Base-by-base conservation (phyloP, 30 jellyfish, hydroid and myxozoan species). In the Cassiopea xamachana region DNA sequence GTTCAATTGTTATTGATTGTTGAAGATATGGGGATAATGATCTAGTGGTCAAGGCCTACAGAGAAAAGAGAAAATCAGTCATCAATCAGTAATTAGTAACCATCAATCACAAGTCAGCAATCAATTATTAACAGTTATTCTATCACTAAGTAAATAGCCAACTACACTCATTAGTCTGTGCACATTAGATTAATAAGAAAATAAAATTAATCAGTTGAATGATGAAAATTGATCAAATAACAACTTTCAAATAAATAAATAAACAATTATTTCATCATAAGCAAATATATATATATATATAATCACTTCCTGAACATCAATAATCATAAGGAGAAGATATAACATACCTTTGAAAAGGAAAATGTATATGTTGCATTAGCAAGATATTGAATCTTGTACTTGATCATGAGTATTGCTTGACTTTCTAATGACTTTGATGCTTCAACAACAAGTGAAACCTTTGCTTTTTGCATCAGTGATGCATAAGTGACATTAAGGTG, bases 321-420 rank as follows among this genome's bases (percentile, higher is more conserved):
- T 3, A 10, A 2, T 64, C 48, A 2, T 13, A 39, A 48, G 6
- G 51, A 43, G 27, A 13, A 48, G 3, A 17, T 60, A 17, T 19
- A 15, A 55, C 79, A 16, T 18, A 68, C 89, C 68, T 80, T 80
- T 64, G 69, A 9, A 7, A 80, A 80, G 43, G 84, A 75, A 46
- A 68, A 60, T 2, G 43, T 18, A 3, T 45, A 15, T 12, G 48
- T 2, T 67, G 73, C 83, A 62, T 82, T 51, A 14, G n/a, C 1
- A 45, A 62, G 8, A 68, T 82, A 82, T 27, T 68, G 83, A 12
- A 82, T 82, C 50, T 46, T 82, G 70, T 82, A 82, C 48, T 46
- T 19, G 7, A 82, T 10, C 7, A 60, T 48, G 16, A 82, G 47
- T 46, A 44, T 82, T 43, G 47, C 69, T 46, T 68, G 90, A 1